phyloP scores from a whole-genome alignment of 2,888 invertebrate species.

The Nemotelus nigrinus region DNA sequence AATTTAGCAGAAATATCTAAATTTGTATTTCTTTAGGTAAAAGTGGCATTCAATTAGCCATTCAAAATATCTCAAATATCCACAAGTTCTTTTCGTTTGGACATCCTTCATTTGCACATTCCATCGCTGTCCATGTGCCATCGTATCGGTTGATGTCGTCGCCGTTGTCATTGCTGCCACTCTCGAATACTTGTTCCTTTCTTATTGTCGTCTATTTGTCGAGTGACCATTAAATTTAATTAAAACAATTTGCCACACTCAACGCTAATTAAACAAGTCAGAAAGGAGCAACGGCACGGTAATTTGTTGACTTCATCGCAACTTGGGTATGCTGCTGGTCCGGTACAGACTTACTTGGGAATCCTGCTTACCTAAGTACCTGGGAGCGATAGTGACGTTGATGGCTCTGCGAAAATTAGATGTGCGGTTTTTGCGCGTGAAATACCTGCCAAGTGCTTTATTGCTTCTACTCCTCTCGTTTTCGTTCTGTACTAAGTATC shows the following conservation, averaged over 20 bases:
- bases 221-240: slow-evolving; percentile 45
- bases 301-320: slow-evolving; percentile 40
- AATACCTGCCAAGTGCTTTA: slow-evolving; percentile 31
- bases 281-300: slow-evolving; percentile 43
- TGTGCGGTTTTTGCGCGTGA: slow-evolving; percentile 37
- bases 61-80: too few species aligned
- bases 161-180: not conserved
- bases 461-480: not conserved
- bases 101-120: too few species aligned
- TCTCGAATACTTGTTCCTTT: not conserved
- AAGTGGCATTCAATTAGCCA: too few species aligned
- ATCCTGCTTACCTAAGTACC: slow-evolving; percentile 33
- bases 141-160: too few species aligned
- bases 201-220: slow-evolving; percentile 26
- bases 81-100: too few species aligned
- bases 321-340: slow-evolving; percentile 20
- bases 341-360: slow-evolving; percentile 24
- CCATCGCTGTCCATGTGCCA: too few species aligned
- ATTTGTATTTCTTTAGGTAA: too few species aligned
- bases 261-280: slow-evolving; percentile 44
- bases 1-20: too few species aligned
- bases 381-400: slow-evolving; percentile 20
- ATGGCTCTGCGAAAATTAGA: slow-evolving; percentile 39
- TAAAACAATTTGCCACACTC: slow-evolving; percentile 45
- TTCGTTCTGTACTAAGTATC: slow-evolving; percentile 20